Conservation (phyloP, 2,888 invertebrate genomes). For the Osedax frankpressi region DNA sequence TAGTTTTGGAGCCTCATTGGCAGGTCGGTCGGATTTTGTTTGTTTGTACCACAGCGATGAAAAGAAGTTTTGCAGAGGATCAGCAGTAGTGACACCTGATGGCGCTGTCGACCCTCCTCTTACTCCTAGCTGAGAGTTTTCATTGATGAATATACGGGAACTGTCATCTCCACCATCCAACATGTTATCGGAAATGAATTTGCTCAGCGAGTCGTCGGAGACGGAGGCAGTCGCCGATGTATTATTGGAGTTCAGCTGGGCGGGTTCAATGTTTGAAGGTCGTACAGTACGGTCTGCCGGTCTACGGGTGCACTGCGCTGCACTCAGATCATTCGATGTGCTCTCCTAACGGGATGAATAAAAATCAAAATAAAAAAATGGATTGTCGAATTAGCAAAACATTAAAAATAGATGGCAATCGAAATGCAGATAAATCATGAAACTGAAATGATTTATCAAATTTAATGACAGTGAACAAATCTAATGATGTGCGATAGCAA, state of each 20-base stretch:
- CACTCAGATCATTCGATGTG: not conserved
- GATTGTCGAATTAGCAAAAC: no score
- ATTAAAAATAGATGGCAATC: no score
- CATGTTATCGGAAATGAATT: not conserved
- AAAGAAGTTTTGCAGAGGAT: conserved; percentile 28
- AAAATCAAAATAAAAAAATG: not conserved
- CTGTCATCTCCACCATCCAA: not conserved
- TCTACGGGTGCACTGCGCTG: no score
- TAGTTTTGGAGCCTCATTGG: not conserved
- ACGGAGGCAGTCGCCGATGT: no score
- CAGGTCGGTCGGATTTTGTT: conserved; percentile 25
- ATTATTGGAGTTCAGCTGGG: no score
- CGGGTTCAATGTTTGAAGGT: no score
- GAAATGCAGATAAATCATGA: no score
- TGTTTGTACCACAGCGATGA: conserved; percentile 33
- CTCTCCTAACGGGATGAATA: not conserved
- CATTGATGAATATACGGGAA: not conserved
- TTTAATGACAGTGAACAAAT: no score
- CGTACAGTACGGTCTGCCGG: no score
- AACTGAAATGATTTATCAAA: no score
- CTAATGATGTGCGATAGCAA: no score
- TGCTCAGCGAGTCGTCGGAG: not conserved
- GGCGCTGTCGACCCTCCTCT: not conserved
- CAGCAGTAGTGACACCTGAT: not conserved
- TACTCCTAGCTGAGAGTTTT: no score